These are phyloP conservation scores for Lasioglossum marginatum DNA, from an alignment of 2,888 invertebrate genomes.

Conservation along the genomic window DNA sequence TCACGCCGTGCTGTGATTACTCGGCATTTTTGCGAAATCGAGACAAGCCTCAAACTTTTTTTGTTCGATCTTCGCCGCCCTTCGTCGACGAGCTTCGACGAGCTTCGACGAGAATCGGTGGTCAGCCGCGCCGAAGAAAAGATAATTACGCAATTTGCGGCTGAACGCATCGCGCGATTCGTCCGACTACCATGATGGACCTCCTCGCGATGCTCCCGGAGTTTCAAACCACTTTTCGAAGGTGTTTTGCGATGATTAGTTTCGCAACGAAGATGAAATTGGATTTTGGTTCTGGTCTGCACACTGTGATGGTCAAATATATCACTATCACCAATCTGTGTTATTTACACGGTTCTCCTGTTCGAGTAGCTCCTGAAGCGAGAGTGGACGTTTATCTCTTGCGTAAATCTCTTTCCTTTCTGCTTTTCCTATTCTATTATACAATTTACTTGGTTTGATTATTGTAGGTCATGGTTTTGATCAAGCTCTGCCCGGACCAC, in stretches of 20 bases:
- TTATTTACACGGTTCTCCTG: too few species aligned
- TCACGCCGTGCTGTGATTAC: not conserved
- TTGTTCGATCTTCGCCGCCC: not conserved
- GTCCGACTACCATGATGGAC: not conserved
- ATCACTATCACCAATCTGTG: too few species aligned
- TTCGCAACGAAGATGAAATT: not conserved
- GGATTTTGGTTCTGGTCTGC: not conserved
- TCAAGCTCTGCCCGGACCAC: too few species aligned
- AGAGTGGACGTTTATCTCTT: too few species aligned
- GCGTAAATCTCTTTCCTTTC: too few species aligned
- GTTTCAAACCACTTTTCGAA: too few species aligned
- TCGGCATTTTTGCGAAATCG: not conserved
- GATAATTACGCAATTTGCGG: conserved; percentile 25
- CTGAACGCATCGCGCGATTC: conserved; percentile 16
- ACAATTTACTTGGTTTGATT: too few species aligned
- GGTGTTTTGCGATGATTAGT: not conserved
- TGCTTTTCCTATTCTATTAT: too few species aligned
- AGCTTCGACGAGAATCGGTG: not conserved
- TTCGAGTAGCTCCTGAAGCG: too few species aligned
- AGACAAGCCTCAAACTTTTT: not conserved
- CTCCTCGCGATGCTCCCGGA: too few species aligned
- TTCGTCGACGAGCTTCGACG: not conserved
- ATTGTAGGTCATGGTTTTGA: too few species aligned
- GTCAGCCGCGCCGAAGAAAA: not conserved
- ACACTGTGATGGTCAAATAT: too few species aligned